Evolutionary conservation across 2,113 vertebrate genomes (phyloP).

Genomic region (Atrichornis clamosus): DNA sequence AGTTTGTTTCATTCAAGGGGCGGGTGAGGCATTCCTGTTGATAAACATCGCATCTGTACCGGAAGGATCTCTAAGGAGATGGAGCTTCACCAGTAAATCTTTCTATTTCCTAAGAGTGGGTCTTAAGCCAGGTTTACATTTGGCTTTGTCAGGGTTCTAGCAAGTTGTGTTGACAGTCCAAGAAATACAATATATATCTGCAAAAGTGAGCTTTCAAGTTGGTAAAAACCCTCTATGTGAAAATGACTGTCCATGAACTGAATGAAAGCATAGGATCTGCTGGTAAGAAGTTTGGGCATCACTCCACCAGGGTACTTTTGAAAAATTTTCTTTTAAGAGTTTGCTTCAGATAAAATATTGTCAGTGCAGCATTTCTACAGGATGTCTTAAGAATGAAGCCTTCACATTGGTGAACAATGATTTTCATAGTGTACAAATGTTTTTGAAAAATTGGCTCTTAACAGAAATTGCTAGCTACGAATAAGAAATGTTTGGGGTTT

Average conservation of each 20-base stretch:
- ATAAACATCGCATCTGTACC: background rate
- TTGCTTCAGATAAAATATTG: background rate
- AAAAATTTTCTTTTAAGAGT: background rate
- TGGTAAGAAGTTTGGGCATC: background rate
- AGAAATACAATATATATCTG: background rate
- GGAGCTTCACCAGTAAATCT: background rate
- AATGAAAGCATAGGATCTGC: background rate
- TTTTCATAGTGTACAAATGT: background rate
- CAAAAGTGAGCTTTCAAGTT: background rate
- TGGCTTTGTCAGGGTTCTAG: background rate
- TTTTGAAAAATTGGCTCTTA: background rate
- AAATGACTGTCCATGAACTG: background rate
- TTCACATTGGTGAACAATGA: background rate
- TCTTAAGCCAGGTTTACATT: background rate
- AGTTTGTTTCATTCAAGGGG: background rate
- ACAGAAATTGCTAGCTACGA: background rate
- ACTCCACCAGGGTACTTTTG: background rate
- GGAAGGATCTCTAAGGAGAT: background rate
- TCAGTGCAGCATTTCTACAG: background rate
- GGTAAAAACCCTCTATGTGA: background rate
- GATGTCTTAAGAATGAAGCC: background rate
- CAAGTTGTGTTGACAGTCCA: background rate
- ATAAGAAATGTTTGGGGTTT: too few relatives aligned
- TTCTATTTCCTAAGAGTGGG: background rate
- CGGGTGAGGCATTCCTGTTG: background rate